A percentile compares a stretch with the other conserved stretches of the same genome.
Evolutionary conservation across 2,113 vertebrate species (phyloP).

Genomic region (Thamnaconus septentrionalis): DNA sequence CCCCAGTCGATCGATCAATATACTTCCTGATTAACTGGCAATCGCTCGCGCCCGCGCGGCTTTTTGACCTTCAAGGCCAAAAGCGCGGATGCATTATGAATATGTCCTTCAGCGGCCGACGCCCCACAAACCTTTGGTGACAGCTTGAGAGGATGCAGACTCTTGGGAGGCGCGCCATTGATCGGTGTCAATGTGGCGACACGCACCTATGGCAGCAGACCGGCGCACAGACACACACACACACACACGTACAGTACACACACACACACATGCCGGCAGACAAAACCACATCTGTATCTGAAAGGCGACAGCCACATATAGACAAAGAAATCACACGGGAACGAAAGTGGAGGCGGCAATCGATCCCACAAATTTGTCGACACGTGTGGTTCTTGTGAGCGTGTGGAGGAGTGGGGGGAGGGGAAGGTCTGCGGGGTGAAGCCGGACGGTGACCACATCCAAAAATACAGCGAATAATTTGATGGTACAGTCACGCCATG

Average conservation of each 20-base stretch:
- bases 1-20: slow-evolving; percentile 28
- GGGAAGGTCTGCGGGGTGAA: neutral
- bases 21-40: slow-evolving; percentile 46
- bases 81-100: slow-evolving; percentile 36
- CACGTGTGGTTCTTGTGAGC: slow-evolving; percentile 7
- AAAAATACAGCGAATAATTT: slow-evolving; percentile 21
- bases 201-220: slow-evolving; percentile 10
- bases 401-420: neutral
- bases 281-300: no score
- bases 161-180: slow-evolving; percentile 61
- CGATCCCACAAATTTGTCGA: slow-evolving; percentile 11
- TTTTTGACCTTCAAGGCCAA: slow-evolving; percentile 56
- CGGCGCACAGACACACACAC: slow-evolving; percentile 14
- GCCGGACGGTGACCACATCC: neutral
- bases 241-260: slow-evolving; percentile 5
- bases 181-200: slow-evolving; percentile 40
- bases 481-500: neutral
- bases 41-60: slow-evolving; percentile 29
- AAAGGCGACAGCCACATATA: neutral
- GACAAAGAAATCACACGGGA: slow-evolving; percentile 9
- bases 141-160: slow-evolving; percentile 51
- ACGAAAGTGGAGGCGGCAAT: neutral
- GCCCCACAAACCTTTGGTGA: slow-evolving; percentile 44
- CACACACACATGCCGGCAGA: neutral
- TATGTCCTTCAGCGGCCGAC: slow-evolving; percentile 43